Evolutionary conservation across 2,797 vertebrate species (phyloP), one percentile per base, ranked within the genome.

Genomic region (Cuniculus paca): DNA sequence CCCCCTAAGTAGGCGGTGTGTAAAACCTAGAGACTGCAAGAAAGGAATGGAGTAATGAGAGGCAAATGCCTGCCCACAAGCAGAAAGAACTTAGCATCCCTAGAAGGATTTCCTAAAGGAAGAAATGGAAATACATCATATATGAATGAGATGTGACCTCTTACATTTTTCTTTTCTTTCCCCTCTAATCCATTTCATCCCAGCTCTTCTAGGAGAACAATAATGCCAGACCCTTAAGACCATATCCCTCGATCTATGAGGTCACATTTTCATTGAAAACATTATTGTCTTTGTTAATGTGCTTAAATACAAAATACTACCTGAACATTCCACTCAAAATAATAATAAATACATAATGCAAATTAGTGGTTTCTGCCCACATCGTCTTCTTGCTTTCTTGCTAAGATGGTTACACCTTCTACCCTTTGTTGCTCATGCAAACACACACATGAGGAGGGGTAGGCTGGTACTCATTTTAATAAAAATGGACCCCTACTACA

Each of bases 1-100:
- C 98, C 98, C 98, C 98, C 97, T 97, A 98, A 87, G 97, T 95
- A 96, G 97, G 92, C 28, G 17, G 94, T 77, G 50, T 96, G 86
- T 65, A 96, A 98, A 98, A 95, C 91, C 92, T 96, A 97, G 94
- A 86, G 96, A 95, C 2, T 97, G 96, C 42, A 81, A 79, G 80
- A 92, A 77, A 94, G 97, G 95, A 96, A 17, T 34, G 48, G 92
- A 85, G 91, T 93, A 98, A 97, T 94, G 94, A 97, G 94, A 96
- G 94, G 94, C 90, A 96, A 95, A 97, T 97, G 94, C 93, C 63
- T 84, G 96, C 97, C 97, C 96, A 97, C 97, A 52, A 63, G 0
- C 97, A 97, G 97, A 95, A 90, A 96, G 45, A 81, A 52, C 92
- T 12, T 48, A n/a, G 83, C 36, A 80, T 22, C 74, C 50, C 56